Base-by-base conservation (phyloP, 2,888 invertebrate species). In the Pseudococcus viburni region DNA sequence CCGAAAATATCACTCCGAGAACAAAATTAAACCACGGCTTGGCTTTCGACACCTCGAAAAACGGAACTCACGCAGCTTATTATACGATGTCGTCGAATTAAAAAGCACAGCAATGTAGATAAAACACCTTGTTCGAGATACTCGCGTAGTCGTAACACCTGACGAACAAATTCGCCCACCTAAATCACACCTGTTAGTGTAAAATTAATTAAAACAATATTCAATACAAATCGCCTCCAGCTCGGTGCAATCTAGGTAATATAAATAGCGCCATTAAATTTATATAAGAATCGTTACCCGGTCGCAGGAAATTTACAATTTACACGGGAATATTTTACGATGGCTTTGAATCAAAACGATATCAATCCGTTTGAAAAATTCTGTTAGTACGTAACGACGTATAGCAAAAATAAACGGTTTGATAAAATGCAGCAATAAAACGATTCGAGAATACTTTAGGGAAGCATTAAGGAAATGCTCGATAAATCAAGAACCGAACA, bases 391-490 rank as follows among this genome's bases (percentile, higher is more conserved):
- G 46, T 83, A 83, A 46, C 80, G 80, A 83, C 80, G 80, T 83
- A 83, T 83, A 83, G 80, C n/a, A 83, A 83, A 46, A 83, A 83
- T 83, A 83, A 46, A 83, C 39, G 80, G 11, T 26, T 42, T 83
- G 80, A 83, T 83, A 83, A 83, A 83, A 83, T 83, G 46, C 80
- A 46, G 42, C 80, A 83, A 83, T 83, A 83, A 83, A 83, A 83
- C 80, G 42, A 83, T 83, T 83, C 80, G 80, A 19, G 73, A 83
- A 83, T 83, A 83, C 80, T 83, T 83, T 42, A 46, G 80, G 46
- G 80, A 83, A 83, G 46, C 80, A 83, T 83, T 83, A 83, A 83
- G 80, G 80, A 83, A 83, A 83, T 83, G 80, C 33, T 83, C 80
- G 80, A 83, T 83, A 83, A 83, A 83, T 83, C 80, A 46, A 83